Percentiles rank a stretch among this genome's conserved stretches.
phyloP scores from a whole-genome alignment of 2,113 vertebrate species.

The Empidonax alnorum region DNA sequence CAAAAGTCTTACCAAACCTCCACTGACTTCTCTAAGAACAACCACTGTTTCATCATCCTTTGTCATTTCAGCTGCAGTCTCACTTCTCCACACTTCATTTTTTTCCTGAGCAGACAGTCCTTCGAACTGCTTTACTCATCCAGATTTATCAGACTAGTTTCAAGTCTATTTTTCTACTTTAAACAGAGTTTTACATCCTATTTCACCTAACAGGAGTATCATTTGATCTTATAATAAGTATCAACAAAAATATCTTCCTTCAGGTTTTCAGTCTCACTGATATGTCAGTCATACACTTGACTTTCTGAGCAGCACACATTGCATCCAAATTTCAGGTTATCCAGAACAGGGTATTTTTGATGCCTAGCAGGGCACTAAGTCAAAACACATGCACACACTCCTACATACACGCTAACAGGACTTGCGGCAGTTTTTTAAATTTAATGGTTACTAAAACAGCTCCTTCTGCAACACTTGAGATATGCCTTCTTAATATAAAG shows the following conservation, averaged over 20 bases:
- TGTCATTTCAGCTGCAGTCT: background rate
- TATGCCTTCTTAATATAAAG: background rate
- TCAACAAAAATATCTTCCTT: background rate
- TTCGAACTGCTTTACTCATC: background rate
- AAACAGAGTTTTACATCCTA: background rate
- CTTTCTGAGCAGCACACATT: background rate
- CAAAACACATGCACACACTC: background rate
- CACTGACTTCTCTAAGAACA: background rate
- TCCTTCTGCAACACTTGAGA: background rate
- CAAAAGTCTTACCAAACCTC: background rate
- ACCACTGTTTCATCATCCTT: background rate
- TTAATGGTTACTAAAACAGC: background rate
- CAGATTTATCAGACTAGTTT: background rate
- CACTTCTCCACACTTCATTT: background rate
- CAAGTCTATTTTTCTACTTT: background rate
- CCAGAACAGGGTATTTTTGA: background rate
- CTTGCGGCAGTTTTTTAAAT: background rate
- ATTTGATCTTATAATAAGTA: background rate
- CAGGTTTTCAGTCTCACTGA: background rate
- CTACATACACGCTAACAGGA: background rate
- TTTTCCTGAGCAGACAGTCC: background rate
- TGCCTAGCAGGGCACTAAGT: background rate
- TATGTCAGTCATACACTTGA: background rate
- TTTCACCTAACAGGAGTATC: background rate
- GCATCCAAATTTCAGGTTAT: background rate